phyloP scores from a whole-genome alignment of 2,797 vertebrate genomes.

The Lagorchestes hirsutus region DNA sequence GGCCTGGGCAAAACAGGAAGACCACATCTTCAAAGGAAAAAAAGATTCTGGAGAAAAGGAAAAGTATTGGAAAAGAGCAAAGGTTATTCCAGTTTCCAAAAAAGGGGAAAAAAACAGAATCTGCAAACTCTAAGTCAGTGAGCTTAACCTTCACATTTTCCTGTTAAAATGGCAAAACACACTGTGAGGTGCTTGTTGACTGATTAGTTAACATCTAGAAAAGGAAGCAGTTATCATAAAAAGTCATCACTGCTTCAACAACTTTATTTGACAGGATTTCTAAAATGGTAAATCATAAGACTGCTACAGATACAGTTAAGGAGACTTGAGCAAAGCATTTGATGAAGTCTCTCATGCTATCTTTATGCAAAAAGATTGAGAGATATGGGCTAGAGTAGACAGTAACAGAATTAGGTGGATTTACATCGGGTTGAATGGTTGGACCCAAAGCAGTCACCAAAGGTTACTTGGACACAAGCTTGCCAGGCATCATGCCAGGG shows the following conservation, averaged over 20 bases:
- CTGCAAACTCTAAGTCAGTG: neutral
- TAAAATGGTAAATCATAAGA: neutral
- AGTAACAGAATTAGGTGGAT: neutral
- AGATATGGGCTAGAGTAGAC: neutral
- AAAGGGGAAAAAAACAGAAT: neutral
- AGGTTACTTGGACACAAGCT: neutral
- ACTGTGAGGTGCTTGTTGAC: neutral
- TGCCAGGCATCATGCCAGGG: neutral
- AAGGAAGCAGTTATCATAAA: neutral
- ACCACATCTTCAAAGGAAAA: neutral
- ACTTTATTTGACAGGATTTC: neutral
- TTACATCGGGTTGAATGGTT: neutral
- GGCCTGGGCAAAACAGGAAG: neutral
- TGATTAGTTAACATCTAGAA: neutral
- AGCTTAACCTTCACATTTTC: neutral
- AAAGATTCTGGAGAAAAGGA: neutral
- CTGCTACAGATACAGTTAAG: neutral
- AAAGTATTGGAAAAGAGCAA: neutral
- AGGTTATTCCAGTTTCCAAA: neutral
- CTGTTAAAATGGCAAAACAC: neutral
- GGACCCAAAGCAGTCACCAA: neutral
- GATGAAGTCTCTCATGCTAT: neutral
- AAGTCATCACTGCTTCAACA: neutral
- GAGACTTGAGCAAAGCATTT: neutral
- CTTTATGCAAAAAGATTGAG: neutral